Conservation (phyloP, 2,113 vertebrate genomes). For the Gavialis gangeticus region DNA sequence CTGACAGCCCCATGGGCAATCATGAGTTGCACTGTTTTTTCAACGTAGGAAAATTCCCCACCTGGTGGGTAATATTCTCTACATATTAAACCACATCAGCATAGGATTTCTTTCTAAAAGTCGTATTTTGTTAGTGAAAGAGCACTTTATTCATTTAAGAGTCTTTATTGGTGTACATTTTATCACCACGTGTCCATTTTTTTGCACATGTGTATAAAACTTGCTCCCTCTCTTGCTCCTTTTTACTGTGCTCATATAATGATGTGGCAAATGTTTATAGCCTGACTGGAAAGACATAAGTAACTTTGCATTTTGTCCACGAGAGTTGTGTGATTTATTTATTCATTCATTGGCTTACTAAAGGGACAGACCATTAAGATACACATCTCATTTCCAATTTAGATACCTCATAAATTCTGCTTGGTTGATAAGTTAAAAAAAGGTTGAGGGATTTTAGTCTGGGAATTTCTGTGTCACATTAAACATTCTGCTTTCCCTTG, state of each 20-base stretch:
- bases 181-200: constrained; percentile 1
- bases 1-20: background rate
- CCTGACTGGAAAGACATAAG: background rate
- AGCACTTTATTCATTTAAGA: constrained; percentile 1
- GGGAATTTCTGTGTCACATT: constrained; percentile 11
- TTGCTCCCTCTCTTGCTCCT: background rate
- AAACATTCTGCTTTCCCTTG: background rate
- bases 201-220: background rate
- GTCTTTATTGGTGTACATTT: background rate
- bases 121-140: background rate
- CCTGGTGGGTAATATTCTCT: background rate
- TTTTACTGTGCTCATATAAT: background rate
- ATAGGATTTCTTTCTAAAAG: constrained; percentile 11
- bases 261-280: constrained; percentile 2
- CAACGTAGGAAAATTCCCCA: background rate
- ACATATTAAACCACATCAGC: background rate
- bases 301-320: constrained; percentile 39
- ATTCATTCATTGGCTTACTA: constrained; percentile 26
- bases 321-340: constrained; percentile 14
- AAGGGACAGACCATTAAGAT: constrained; percentile 1
- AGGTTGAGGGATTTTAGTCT: background rate
- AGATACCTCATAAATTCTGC: constrained; percentile 38
- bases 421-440: constrained; percentile 29
- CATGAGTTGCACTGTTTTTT: background rate
- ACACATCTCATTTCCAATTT: constrained; percentile 49